Percentiles rank a stretch among this genome's conserved stretches.
phyloP scores from a whole-genome alignment of 2,113 vertebrate genomes.

The Zeus faber region DNA sequence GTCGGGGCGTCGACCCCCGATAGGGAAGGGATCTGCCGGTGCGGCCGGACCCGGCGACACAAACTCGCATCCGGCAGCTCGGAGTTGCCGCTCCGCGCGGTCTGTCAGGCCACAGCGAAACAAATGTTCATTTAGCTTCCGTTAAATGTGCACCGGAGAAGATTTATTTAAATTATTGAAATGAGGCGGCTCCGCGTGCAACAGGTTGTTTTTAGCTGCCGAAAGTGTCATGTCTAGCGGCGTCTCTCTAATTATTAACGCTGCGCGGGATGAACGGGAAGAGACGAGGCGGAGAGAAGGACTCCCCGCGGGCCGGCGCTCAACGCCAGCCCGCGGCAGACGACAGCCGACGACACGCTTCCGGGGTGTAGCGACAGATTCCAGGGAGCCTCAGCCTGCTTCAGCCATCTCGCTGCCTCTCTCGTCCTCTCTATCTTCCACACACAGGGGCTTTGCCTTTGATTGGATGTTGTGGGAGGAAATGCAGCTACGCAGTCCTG shows the following conservation, averaged over 20 bases:
- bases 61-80: too few species aligned
- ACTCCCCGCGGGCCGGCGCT: slow-evolving; percentile 18
- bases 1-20: too few species aligned
- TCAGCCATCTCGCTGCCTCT: not conserved
- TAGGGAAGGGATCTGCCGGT: too few species aligned
- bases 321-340: slow-evolving; percentile 7
- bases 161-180: slow-evolving; percentile 60
- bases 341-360: not conserved
- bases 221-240: slow-evolving; percentile 25
- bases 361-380: not conserved
- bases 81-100: too few species aligned
- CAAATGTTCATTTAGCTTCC: slow-evolving; percentile 58
- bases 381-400: not conserved
- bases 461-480: slow-evolving; percentile 1
- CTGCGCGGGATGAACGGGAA: slow-evolving; percentile 27
- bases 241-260: slow-evolving; percentile 45
- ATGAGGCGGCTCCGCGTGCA: slow-evolving; percentile 37
- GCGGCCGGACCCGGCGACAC: too few species aligned
- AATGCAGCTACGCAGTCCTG: slow-evolving; percentile 5
- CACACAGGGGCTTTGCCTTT: not conserved
- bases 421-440: not conserved
- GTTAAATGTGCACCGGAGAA: slow-evolving; percentile 41
- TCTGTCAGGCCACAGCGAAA: slow-evolving; percentile 46
- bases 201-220: slow-evolving; percentile 52
- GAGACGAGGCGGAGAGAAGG: not conserved